A percentile compares a stretch with the other conserved stretches of the same genome.
Conservation (phyloP, 2,797 vertebrate genomes). For the Otolemur crassicaudatus region DNA sequence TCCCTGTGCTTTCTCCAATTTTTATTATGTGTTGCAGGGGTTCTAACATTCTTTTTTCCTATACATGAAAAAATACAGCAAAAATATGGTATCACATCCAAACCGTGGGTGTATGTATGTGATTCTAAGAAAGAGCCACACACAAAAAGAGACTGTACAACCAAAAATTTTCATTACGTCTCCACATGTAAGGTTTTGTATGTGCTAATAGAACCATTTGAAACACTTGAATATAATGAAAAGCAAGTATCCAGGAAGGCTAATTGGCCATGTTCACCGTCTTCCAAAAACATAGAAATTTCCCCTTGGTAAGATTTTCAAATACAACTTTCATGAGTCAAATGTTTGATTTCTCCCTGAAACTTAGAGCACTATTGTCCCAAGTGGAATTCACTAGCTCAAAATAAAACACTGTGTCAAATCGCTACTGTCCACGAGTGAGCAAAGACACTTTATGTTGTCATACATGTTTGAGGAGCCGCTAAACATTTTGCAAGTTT, state of each 20-base stretch:
- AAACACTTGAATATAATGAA: not conserved
- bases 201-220: not conserved
- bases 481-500: not conserved
- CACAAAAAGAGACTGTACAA: not conserved
- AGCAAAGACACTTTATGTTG: not conserved
- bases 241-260: not conserved
- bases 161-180: not conserved
- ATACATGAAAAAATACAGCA: not conserved
- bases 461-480: not conserved
- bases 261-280: not conserved
- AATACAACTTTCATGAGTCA: not conserved
- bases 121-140: not conserved
- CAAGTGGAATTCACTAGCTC: not conserved
- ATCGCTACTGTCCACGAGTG: not conserved
- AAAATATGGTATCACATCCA: not conserved
- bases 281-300: not conserved
- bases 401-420: not conserved
- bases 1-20: not conserved
- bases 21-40: not conserved
- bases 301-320: conserved; percentile 10
- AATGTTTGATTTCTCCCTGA: not conserved
- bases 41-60: not conserved
- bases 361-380: not conserved
- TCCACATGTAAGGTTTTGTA: not conserved
- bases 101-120: not conserved